Percentiles rank a stretch among this genome's conserved stretches.
phyloP scores from a whole-genome alignment of 2,888 invertebrate genomes.

The Callimorpha dominula region DNA sequence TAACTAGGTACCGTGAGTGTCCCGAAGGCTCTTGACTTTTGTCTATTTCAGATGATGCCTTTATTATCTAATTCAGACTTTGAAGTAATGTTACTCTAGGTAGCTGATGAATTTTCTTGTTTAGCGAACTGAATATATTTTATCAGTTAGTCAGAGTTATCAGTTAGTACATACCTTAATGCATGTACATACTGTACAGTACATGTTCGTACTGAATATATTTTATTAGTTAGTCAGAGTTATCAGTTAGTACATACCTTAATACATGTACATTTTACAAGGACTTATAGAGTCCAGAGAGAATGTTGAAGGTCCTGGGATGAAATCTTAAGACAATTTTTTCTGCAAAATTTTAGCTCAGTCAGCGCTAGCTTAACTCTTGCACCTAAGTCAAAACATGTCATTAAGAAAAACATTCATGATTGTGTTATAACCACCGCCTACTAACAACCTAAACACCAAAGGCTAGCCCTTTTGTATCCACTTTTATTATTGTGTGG shows the following conservation, averaged over 20 bases:
- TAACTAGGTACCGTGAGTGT: neutral
- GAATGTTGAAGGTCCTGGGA: too few species aligned
- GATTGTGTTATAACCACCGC: neutral
- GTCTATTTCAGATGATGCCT: neutral
- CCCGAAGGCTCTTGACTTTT: neutral
- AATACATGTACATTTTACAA: too few species aligned
- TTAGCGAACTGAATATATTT: too few species aligned
- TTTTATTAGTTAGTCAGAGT: too few species aligned
- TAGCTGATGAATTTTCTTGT: neutral
- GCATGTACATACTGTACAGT: too few species aligned
- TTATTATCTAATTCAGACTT: neutral
- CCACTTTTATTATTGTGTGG: neutral
- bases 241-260: too few species aligned
- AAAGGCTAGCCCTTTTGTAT: neutral
- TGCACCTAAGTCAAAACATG: neutral
- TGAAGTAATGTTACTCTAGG: neutral
- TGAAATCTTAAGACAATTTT: too few species aligned
- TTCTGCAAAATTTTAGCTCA: too few species aligned
- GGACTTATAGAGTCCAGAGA: too few species aligned
- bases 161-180: too few species aligned
- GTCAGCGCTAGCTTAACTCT: neutral
- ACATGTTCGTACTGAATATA: too few species aligned
- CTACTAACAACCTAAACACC: neutral
- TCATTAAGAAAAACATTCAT: neutral
- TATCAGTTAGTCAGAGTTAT: too few species aligned